These are phyloP conservation scores for Poicephalus gulielmi DNA, from an alignment of 2,113 vertebrate genomes.

Conservation along the genomic window DNA sequence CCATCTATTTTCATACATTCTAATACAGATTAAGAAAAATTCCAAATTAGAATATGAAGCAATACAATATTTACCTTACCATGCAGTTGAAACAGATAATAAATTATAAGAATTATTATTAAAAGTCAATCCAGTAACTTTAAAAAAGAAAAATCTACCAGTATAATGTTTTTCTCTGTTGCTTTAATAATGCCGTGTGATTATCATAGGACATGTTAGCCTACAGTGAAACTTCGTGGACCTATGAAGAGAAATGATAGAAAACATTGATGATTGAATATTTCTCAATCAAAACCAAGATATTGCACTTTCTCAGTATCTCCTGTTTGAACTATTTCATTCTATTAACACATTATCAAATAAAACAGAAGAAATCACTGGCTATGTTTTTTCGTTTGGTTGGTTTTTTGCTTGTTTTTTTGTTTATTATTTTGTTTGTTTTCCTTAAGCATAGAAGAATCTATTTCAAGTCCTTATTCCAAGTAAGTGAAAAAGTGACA, in stretches of 20 bases:
- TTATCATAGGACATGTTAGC: neutral
- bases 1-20: neutral
- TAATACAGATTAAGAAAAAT: neutral
- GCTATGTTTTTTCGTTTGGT: no score
- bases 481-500: neutral
- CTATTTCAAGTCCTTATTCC: neutral
- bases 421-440: neutral
- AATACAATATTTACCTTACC: neutral
- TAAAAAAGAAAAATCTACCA: neutral
- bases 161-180: neutral
- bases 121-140: rapidly evolving
- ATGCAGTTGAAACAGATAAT: neutral
- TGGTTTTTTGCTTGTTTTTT: neutral
- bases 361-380: neutral
- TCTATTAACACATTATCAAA: neutral
- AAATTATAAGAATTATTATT: neutral
- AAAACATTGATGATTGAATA: neutral
- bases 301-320: neutral
- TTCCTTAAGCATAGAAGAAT: neutral
- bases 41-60: neutral
- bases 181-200: neutral
- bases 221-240: neutral
- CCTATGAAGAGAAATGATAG: neutral
- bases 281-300: neutral
- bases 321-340: neutral